These are phyloP conservation scores for Enteromius radiatus DNA, from an alignment of 2,797 vertebrate genomes.

Conservation along the genomic window DNA sequence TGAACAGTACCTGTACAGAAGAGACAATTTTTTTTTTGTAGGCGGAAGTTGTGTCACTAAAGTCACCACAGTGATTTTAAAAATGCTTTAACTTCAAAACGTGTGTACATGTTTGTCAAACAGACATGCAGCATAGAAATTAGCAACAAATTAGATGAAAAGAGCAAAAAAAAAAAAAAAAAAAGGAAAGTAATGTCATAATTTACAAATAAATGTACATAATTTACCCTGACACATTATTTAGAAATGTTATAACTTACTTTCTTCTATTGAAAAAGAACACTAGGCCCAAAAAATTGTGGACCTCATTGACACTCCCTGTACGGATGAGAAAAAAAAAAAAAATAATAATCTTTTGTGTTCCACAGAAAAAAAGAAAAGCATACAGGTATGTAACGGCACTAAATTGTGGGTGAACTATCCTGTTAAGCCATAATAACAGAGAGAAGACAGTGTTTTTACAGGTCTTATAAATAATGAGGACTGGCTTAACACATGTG, in stretches of 20 bases:
- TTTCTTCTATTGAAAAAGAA: neutral
- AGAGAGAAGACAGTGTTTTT: slow-evolving; percentile 16
- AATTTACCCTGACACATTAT: neutral
- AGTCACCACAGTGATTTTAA: neutral
- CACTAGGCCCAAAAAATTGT: neutral
- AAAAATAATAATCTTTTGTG: neutral
- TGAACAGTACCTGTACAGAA: too few species aligned
- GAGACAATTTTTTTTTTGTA: too few species aligned
- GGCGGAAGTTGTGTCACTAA: too few species aligned
- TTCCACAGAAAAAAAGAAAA: neutral
- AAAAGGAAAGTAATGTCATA: neutral
- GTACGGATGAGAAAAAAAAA: neutral
- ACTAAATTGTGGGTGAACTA: neutral
- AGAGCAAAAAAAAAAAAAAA: neutral
- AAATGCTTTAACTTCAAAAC: neutral
- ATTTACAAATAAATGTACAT: neutral
- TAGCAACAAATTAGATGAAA: neutral
- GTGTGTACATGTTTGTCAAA: neutral
- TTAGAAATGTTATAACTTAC: neutral
- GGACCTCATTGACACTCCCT: neutral
- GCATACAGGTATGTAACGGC: neutral
- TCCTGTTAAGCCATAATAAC: slow-evolving; percentile 10
- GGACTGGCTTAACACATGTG: slow-evolving; percentile 10
- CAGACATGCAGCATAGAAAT: neutral
- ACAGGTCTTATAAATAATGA: slow-evolving; percentile 18